phyloP scores from a whole-genome alignment of 2,888 invertebrate species.

The Campoplex capitator region DNA sequence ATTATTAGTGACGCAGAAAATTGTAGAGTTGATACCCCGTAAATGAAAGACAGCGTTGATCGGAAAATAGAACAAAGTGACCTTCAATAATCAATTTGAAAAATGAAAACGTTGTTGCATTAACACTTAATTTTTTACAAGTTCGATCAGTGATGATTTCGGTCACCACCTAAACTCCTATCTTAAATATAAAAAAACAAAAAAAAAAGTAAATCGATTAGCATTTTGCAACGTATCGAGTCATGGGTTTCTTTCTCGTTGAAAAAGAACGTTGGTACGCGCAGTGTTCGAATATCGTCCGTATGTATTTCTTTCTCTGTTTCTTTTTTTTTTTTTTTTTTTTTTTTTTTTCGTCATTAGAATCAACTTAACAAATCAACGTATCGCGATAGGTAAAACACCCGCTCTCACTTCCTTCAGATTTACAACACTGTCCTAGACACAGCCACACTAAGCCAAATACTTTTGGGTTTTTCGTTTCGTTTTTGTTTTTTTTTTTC shows the following conservation, averaged over 20 bases:
- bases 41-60: background rate
- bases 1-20: constrained; percentile 5
- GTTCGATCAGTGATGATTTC: background rate
- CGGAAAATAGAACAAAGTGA: no score
- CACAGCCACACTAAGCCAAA: constrained; percentile 88
- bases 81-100: background rate
- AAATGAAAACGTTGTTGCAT: background rate
- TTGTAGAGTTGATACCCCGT: background rate
- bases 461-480: constrained; percentile 85
- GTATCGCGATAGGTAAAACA: constrained; percentile 76
- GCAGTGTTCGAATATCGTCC: constrained; percentile 73
- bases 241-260: constrained; percentile 15
- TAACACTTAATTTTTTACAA: background rate
- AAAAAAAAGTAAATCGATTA: constrained; percentile 12
- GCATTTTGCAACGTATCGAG: background rate
- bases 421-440: constrained; percentile 84
- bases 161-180: background rate
- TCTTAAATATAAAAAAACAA: background rate
- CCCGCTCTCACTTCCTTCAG: constrained; percentile 69
- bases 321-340: constrained; percentile 7
- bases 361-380: constrained; percentile 71
- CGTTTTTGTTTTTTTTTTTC: constrained; percentile 76
- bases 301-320: constrained; percentile 26
- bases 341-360: background rate
- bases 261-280: constrained; percentile 72